Conservation (phyloP, 1,140 invertebrate genomes). For the Agrypnia vestita region DNA sequence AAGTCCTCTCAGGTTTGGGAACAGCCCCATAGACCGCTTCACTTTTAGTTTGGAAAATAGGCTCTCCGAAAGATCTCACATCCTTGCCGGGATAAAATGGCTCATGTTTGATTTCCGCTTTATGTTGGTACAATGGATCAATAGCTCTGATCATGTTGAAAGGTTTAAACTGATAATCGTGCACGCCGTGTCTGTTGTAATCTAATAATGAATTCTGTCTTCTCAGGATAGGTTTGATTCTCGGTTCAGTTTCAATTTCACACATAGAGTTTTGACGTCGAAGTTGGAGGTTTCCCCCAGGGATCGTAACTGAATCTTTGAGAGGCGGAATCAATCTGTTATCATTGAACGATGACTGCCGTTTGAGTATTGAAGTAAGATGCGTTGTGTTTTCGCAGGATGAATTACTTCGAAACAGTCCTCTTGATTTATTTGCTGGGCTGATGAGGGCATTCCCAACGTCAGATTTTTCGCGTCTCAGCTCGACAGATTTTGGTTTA, state of each 20-base stretch:
- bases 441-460: constrained; percentile 65
- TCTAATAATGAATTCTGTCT: constrained; percentile 73
- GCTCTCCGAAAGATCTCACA: constrained; percentile 53
- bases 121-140: constrained; percentile 73
- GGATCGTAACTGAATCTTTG: not conserved
- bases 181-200: constrained; percentile 70
- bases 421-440: constrained; percentile 64
- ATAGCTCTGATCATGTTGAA: constrained; percentile 74
- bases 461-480: constrained; percentile 71
- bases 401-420: constrained; percentile 71
- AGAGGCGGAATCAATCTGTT: constrained; percentile 43
- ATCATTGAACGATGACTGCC: constrained; percentile 71
- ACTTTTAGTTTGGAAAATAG: constrained; percentile 71
- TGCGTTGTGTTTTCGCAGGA: constrained; percentile 68
- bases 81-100: constrained; percentile 69
- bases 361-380: constrained; percentile 70
- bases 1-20: constrained; percentile 71
- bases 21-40: constrained; percentile 70
- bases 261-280: constrained; percentile 71
- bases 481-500: constrained; percentile 63
- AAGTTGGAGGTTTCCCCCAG: constrained; percentile 56
- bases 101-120: constrained; percentile 70
- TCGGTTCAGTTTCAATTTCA: constrained; percentile 72
- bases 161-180: constrained; percentile 66
- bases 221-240: constrained; percentile 71